phyloP scores from a whole-genome alignment of 2,888 invertebrate species.

The Chaetogeoica ovagalla region DNA sequence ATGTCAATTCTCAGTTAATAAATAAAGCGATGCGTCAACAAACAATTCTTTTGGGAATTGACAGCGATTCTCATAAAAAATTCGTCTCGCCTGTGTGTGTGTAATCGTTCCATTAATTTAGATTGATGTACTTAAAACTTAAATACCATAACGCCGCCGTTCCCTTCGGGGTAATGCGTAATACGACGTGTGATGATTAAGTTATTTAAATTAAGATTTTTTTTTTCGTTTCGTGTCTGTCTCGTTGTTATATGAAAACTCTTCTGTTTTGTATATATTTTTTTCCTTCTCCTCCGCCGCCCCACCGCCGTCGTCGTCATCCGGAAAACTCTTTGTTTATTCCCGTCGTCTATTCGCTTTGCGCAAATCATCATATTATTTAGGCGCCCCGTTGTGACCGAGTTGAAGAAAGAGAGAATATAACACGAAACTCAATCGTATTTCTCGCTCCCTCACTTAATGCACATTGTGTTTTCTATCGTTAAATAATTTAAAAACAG shows the following conservation, averaged over 20 bases:
- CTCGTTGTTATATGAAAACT: not conserved
- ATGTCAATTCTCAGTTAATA: no score
- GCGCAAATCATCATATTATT: no score
- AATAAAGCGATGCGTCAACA: no score
- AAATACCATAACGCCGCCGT: slow-evolving; percentile 6
- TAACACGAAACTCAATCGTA: slow-evolving; percentile 8
- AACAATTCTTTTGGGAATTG: no score
- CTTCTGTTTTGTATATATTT: no score
- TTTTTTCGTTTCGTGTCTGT: not conserved
- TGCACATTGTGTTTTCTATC: not conserved
- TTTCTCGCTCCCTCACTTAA: not conserved
- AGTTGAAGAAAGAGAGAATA: slow-evolving; percentile 2
- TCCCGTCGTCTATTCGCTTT: not conserved
- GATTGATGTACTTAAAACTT: slow-evolving; percentile 37
- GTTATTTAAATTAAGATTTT: slow-evolving; percentile 46
- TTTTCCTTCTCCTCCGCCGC: no score
- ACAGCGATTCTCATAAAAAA: no score
- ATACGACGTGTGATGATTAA: not conserved
- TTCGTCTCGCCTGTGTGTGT: not conserved
- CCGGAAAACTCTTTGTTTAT: not conserved
- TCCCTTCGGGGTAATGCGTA: not conserved
- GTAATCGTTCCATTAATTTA: slow-evolving; percentile 36
- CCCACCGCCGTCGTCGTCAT: no score
- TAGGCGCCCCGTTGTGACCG: no score
- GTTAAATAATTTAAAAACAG: slow-evolving; percentile 42